Evolutionary conservation across 2,797 vertebrate genomes (phyloP).

Genomic region (Ammospiza maritima): DNA sequence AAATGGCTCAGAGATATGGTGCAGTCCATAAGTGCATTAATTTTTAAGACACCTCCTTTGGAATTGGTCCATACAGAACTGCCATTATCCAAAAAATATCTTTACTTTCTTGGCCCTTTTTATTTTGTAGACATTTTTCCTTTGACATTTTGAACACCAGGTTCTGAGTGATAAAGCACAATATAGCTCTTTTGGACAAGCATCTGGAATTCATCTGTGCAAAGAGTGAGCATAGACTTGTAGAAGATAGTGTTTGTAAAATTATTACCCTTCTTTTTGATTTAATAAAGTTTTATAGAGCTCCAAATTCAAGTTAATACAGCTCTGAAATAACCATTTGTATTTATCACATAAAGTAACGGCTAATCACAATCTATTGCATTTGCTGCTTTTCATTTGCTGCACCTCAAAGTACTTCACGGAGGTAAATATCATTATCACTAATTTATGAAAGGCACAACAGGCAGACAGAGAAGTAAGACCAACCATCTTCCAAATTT

Average conservation of each 20-base stretch:
- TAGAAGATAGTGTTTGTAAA: slow-evolving; percentile 53
- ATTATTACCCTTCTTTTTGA: not conserved
- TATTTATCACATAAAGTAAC: slow-evolving; percentile 31
- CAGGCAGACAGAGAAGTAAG: not conserved
- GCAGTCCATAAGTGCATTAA: not conserved
- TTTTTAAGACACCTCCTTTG: not conserved
- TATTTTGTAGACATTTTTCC: slow-evolving; percentile 1
- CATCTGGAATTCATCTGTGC: slow-evolving; percentile 40
- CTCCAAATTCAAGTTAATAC: slow-evolving; percentile 2
- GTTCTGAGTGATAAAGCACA: slow-evolving; percentile 48
- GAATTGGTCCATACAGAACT: not conserved
- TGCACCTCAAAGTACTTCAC: not conserved
- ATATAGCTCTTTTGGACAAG: slow-evolving; percentile 16
- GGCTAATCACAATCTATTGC: not conserved
- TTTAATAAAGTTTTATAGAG: slow-evolving; percentile 25
- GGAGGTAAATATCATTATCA: not conserved
- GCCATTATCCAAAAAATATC: not conserved
- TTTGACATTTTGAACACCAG: slow-evolving; percentile 35
- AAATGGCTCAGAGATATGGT: not conserved
- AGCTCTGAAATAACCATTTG: not conserved
- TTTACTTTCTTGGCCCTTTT: not conserved
- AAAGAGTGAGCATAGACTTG: slow-evolving; percentile 10
- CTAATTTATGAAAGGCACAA: not conserved
- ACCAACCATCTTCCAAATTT: not conserved
- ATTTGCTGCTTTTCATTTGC: slow-evolving; percentile 13